Percentiles rank a stretch among this genome's conserved stretches.
Evolutionary conservation across 2,888 invertebrate genomes (phyloP).

Genomic region (Dexiosoma caninum): DNA sequence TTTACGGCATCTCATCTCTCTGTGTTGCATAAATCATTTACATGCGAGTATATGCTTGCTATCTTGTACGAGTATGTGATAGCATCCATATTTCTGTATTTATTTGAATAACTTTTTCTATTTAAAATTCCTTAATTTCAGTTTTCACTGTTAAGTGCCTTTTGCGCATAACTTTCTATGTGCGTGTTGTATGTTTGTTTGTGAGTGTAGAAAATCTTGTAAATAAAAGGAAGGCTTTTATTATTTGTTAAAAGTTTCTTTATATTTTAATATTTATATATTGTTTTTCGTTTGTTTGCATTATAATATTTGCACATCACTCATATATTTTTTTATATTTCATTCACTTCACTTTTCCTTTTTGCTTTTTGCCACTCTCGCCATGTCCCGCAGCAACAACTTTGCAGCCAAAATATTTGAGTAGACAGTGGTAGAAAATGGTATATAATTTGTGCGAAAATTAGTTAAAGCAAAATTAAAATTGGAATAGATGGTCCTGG

Average conservation of each 20-base stretch:
- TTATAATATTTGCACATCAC: slow-evolving; percentile 57
- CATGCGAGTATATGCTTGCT: too few species aligned
- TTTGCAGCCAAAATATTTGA: slow-evolving; percentile 50
- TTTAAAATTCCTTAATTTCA: neutral
- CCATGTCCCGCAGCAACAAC: slow-evolving; percentile 24
- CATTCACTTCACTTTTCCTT: slow-evolving; percentile 1
- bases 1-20: too few species aligned
- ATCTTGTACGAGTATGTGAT: too few species aligned
- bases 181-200: neutral
- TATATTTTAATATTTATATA: slow-evolving; percentile 28
- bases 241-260: slow-evolving; percentile 53
- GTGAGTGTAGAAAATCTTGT: neutral
- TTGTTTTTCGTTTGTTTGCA: slow-evolving; percentile 30
- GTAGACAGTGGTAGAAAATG: neutral
- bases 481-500: too few species aligned
- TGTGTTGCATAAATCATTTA: too few species aligned
- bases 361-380: slow-evolving; percentile 9
- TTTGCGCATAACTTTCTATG: too few species aligned
- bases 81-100: neutral
- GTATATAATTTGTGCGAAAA: too few species aligned
- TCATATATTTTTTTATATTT: slow-evolving; percentile 51
- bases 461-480: too few species aligned
- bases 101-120: neutral
- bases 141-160: neutral
- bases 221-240: slow-evolving; percentile 13